Percentiles rank a stretch among this genome's conserved stretches.
These are phyloP conservation scores for Theocolax elegans DNA, from an alignment of 1,140 invertebrate genomes.

Conservation along the genomic window DNA sequence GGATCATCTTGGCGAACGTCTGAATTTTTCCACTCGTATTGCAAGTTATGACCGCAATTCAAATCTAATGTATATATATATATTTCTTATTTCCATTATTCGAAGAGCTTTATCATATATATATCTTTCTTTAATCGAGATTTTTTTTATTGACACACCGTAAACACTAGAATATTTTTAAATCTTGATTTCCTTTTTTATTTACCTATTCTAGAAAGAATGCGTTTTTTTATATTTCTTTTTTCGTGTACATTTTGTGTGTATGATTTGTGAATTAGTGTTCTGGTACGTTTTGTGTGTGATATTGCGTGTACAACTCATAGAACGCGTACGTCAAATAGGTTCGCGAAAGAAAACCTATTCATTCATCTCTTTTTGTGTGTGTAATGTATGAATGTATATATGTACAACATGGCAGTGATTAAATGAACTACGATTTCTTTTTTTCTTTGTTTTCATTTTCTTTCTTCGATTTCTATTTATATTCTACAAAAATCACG, in stretches of 20 bases:
- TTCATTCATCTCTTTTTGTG: constrained; percentile 46
- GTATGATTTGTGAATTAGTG: too few species aligned
- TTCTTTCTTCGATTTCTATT: not conserved
- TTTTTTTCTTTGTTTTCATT: not conserved
- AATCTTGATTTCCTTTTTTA: constrained; percentile 19
- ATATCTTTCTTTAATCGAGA: constrained; percentile 4
- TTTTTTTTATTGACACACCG: constrained; percentile 23
- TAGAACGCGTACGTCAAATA: constrained; percentile 13
- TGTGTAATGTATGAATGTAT: constrained; percentile 57
- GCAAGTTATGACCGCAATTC: constrained; percentile 8
- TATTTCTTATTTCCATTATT: too few species aligned
- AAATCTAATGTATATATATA: constrained; percentile 14
- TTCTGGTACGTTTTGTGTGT: too few species aligned
- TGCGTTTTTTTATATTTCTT: too few species aligned
- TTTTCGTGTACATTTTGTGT: too few species aligned
- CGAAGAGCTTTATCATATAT: constrained; percentile 13
- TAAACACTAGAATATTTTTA: constrained; percentile 31
- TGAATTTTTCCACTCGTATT: constrained; percentile 16
- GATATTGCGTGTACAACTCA: not conserved
- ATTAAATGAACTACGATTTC: constrained; percentile 44
- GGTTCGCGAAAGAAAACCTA: constrained; percentile 16
- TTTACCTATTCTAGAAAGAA: constrained; percentile 30
- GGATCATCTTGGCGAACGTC: not conserved
- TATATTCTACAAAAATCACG: constrained; percentile 30
- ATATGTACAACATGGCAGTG: constrained; percentile 65